phyloP scores from a whole-genome alignment of 92 coral and sea anemone genomes.

The Metridium senile region DNA sequence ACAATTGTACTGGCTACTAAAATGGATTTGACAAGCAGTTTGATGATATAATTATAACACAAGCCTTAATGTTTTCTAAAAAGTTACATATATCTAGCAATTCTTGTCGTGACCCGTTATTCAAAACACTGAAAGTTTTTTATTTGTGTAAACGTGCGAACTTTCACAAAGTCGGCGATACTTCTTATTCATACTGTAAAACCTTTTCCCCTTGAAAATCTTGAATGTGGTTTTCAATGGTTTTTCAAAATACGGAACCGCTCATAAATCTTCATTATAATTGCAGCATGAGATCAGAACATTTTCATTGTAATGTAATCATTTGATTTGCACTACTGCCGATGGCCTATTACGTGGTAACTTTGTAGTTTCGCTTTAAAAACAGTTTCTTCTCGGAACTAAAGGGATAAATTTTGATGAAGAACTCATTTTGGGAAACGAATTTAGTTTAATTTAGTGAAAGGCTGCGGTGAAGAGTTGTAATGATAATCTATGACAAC shows the following conservation, averaged over 20 bases:
- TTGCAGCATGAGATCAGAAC: too few species aligned
- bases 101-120: background rate
- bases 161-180: background rate
- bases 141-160: conserved; percentile 3
- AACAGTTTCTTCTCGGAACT: background rate
- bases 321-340: background rate
- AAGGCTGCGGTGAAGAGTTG: background rate
- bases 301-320: background rate
- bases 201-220: too few species aligned
- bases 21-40: background rate
- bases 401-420: background rate
- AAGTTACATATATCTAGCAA: background rate
- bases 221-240: too few species aligned
- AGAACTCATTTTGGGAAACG: background rate
- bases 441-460: background rate
- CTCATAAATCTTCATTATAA: background rate
- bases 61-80: background rate
- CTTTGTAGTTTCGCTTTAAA: background rate
- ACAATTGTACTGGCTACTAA: background rate
- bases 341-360: background rate
- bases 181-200: too few species aligned
- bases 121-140: background rate
- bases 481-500: background rate
- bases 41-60: too few species aligned
- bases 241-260: background rate